Evolutionary conservation across 2,797 vertebrate genomes (phyloP), one percentile per base, ranked within the genome.

Genomic region (Macropodus opercularis): DNA sequence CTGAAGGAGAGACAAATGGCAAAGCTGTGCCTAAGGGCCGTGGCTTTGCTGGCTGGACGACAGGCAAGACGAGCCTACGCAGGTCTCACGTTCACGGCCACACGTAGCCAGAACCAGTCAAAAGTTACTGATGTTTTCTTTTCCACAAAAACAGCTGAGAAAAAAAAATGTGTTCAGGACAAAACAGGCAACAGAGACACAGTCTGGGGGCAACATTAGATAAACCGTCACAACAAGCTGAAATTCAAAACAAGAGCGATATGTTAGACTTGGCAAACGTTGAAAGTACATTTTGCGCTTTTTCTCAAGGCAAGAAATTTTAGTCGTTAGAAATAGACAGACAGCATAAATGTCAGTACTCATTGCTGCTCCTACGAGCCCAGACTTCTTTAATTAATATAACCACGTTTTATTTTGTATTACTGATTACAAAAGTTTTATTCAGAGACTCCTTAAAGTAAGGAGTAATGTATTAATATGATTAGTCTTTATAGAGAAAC

Each of bases 61-160:
- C 62, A 60, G 55, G 72, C 60, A 68, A 24, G 48, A 77, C 41
- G 61, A 80, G 15, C 49, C 63, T 78, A 62, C 63, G 63, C 11
- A 18, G 42, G 7, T 21, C n/a, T 64, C n/a, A 31, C 9, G 5
- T 63, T 65, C 42, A 63, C 65, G 52, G 43, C 38, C 50, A 3
- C n/a, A 17, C 27, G 42, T 2, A 50, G 12, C 12, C 26, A 29
- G 48, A 62, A 9, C 54, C 21, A 23, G 24, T 55, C 29, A 18
- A 26, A 50, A 18, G 24, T 23, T 32, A 15, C n/a, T n/a, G n/a
- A n/a, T n/a, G n/a, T n/a, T n/a, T 32, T 63, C 6, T 34, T 49
- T 3, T 41, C 17, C 17, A 6, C 13, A 52, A 36, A 56, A 84
- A 49, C n/a, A 27, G 1, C 34, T 34, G 19, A 23, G 17, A 47